phyloP scores from a whole-genome alignment of 1,140 invertebrate genomes.

The Monomorium pharaonis region DNA sequence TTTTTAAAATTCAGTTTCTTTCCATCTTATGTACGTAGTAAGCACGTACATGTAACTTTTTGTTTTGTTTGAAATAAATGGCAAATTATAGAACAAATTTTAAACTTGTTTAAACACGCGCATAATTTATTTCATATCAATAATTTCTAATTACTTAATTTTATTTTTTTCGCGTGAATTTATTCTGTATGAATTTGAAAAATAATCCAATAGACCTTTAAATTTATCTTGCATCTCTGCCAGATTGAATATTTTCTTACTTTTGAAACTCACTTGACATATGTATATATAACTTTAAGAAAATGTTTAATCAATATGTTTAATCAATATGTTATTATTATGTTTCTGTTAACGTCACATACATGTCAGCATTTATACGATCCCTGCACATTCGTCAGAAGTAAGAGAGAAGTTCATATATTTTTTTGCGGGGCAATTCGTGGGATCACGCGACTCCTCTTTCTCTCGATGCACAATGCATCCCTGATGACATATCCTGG shows the following conservation, averaged over 20 bases:
- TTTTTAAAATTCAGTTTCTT: not conserved
- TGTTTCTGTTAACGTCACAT: not conserved
- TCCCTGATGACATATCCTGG: slow-evolving; percentile 68
- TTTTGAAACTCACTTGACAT: not conserved
- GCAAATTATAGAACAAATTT: not conserved
- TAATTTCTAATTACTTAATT: not conserved
- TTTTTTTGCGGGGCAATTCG: slow-evolving; percentile 31
- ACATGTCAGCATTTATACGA: not conserved
- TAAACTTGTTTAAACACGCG: not conserved
- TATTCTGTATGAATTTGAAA: not conserved
- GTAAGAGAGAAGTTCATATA: not conserved
- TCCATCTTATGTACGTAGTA: not conserved
- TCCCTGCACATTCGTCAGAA: not conserved
- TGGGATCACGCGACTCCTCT: slow-evolving; percentile 60
- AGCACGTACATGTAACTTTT: too few species aligned
- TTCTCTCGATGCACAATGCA: slow-evolving; percentile 62
- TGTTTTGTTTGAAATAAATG: not conserved
- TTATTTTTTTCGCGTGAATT: not conserved
- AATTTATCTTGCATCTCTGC: not conserved
- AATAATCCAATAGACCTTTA: not conserved
- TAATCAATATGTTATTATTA: too few species aligned
- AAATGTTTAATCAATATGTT: not conserved
- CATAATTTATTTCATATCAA: not conserved
- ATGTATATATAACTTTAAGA: too few species aligned
- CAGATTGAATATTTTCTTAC: not conserved